phyloP scores from a whole-genome alignment of 2,113 vertebrate genomes.

The Erpornis zantholeuca region DNA sequence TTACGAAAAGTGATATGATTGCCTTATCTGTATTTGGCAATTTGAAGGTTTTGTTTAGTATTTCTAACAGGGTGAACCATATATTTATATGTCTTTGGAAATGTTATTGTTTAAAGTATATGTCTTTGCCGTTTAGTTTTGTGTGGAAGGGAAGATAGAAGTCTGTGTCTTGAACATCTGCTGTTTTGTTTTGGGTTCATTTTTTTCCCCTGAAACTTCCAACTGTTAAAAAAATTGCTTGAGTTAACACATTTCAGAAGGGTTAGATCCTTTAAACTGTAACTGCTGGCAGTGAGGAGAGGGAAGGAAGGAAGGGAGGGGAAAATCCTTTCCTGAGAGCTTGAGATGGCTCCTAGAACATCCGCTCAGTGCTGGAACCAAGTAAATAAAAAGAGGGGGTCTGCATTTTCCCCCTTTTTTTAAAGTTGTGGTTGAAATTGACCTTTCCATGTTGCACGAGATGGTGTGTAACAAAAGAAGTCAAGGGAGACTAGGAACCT shows the following conservation, averaged over 20 bases:
- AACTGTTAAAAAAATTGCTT: slow-evolving; percentile 40
- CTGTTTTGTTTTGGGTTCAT: slow-evolving; percentile 38
- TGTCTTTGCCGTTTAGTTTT: slow-evolving; percentile 31
- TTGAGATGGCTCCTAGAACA: slow-evolving; percentile 28
- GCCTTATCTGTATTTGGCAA: background rate
- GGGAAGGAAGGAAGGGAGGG: slow-evolving; percentile 56
- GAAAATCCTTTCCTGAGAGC: slow-evolving; percentile 33
- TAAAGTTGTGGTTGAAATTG: background rate
- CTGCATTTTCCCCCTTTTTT: background rate
- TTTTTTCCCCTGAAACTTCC: slow-evolving; percentile 39
- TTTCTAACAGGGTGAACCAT: background rate
- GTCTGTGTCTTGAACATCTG: slow-evolving; percentile 40
- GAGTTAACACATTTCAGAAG: slow-evolving; percentile 51
- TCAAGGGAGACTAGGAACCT: background rate
- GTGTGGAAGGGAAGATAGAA: slow-evolving; percentile 34
- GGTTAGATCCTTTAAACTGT: slow-evolving; percentile 49
- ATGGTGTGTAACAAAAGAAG: background rate
- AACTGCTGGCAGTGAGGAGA: slow-evolving; percentile 2
- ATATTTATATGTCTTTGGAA: slow-evolving; percentile 29
- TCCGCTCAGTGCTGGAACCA: background rate
- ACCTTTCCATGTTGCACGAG: background rate
- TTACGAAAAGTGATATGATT: background rate
- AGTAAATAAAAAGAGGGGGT: slow-evolving; percentile 11
- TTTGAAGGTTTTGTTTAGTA: background rate
- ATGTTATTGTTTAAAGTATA: slow-evolving; percentile 35